A percentile compares a stretch with the other conserved stretches of the same genome.
Evolutionary conservation across 2,888 invertebrate species (phyloP).

Genomic region (Callimorpha dominula): DNA sequence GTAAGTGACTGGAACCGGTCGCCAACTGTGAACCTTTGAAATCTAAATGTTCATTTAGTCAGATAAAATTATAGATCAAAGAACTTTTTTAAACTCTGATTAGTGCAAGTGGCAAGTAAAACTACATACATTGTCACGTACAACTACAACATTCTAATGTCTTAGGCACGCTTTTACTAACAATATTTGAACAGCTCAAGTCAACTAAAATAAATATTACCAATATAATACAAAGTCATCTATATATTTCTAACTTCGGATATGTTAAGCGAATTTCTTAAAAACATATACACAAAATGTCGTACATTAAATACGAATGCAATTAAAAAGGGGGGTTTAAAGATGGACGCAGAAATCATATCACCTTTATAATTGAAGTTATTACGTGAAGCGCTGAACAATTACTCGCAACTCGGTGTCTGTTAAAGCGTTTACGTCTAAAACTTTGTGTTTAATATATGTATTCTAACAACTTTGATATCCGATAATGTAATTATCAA

Average conservation of each 20-base stretch:
- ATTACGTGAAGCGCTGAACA: not conserved
- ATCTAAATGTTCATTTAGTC: not conserved
- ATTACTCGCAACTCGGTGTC: not conserved
- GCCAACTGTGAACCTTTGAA: not conserved
- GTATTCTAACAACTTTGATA: constrained; percentile 18
- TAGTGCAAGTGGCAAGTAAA: too few relatives aligned
- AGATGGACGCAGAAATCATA: not conserved
- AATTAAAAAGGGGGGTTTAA: not conserved
- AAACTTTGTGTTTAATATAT: constrained; percentile 13
- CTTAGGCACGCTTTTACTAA: too few relatives aligned
- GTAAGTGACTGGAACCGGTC: too few relatives aligned
- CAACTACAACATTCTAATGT: too few relatives aligned
- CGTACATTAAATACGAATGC: not conserved
- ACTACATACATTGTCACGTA: too few relatives aligned
- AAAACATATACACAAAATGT: not conserved
- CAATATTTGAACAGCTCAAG: too few relatives aligned
- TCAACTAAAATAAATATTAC: too few relatives aligned
- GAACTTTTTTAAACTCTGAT: too few relatives aligned
- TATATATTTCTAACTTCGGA: not conserved
- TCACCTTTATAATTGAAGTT: not conserved
- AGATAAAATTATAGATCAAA: too few relatives aligned
- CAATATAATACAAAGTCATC: not conserved
- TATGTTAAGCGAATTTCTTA: not conserved
- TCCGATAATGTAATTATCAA: constrained; percentile 18
- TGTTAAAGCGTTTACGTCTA: constrained; percentile 1